Conservation (phyloP, 1,140 invertebrate species). For the Plodia interpunctella region DNA sequence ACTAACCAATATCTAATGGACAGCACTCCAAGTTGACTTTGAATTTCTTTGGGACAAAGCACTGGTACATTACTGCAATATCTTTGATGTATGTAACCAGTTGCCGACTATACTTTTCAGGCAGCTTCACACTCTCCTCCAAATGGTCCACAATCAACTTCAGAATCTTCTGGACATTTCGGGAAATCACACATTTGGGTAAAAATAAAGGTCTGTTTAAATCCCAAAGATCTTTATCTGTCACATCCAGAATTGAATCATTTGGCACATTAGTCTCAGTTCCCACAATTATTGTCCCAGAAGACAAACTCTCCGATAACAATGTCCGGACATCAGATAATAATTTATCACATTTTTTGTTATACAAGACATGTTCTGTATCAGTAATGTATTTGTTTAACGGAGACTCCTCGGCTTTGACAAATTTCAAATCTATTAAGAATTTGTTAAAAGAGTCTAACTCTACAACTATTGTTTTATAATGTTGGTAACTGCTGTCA, state of each 20-base stretch:
- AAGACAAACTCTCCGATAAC: conserved; percentile 53
- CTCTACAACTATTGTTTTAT: conserved; percentile 61
- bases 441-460: conserved; percentile 69
- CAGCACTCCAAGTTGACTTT: conserved; percentile 60
- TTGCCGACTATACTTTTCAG: conserved; percentile 51
- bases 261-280: conserved; percentile 28
- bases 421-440: conserved; percentile 65
- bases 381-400: conserved; percentile 62
- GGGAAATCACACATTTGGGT: conserved; percentile 62
- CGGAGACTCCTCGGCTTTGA: conserved; percentile 51
- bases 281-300: conserved; percentile 50
- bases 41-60: conserved; percentile 62
- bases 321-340: conserved; percentile 51
- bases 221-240: conserved; percentile 44
- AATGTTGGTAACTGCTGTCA: conserved; percentile 54
- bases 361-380: conserved; percentile 60
- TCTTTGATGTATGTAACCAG: conserved; percentile 60
- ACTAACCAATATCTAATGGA: conserved; percentile 61
- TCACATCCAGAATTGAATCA: conserved; percentile 51
- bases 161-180: conserved; percentile 63
- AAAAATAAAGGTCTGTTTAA: conserved; percentile 58
- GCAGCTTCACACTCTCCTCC: conserved; percentile 57
- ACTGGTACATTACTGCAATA: conserved; percentile 68
- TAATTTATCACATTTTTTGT: conserved; percentile 70
- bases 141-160: conserved; percentile 59